Conservation (phyloP, 2,888 invertebrate genomes). For the Cerceris ruficornis region DNA sequence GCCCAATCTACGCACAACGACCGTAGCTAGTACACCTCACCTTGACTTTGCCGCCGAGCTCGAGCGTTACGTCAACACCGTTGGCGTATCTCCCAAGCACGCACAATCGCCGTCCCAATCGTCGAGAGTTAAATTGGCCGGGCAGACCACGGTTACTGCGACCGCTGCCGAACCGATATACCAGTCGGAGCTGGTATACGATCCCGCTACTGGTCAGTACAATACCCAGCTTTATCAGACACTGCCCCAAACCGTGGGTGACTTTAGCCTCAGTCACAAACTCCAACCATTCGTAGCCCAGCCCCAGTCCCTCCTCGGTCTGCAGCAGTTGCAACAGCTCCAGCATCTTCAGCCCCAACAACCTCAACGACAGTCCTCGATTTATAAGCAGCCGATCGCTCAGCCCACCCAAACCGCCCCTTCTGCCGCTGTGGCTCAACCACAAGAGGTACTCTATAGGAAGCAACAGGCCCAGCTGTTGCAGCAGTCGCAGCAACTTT, state of each 20-base stretch:
- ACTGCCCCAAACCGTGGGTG: constrained; percentile 88
- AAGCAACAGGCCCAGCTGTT: constrained; percentile 85
- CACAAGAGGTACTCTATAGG: constrained; percentile 82
- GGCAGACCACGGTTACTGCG: constrained; percentile 44
- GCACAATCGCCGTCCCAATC: constrained; percentile 55
- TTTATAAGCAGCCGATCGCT: constrained; percentile 69
- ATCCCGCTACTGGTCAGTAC: constrained; percentile 90
- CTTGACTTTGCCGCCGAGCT: constrained; percentile 89
- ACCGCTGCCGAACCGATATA: constrained; percentile 86
- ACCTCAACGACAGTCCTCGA: constrained; percentile 69
- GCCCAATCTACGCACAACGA: constrained; percentile 74
- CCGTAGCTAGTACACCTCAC: constrained; percentile 75
- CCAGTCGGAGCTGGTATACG: constrained; percentile 90
- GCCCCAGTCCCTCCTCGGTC: constrained; percentile 84
- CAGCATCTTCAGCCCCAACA: constrained; percentile 70
- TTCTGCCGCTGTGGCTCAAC: constrained; percentile 62
- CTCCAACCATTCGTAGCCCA: constrained; percentile 89
- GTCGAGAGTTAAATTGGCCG: constrained; percentile 49
- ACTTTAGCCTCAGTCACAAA: constrained; percentile 88
- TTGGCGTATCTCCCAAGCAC: constrained; percentile 79
- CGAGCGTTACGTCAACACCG: constrained; percentile 84
- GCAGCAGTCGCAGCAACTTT: constrained; percentile 86
- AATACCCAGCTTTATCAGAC: constrained; percentile 90
- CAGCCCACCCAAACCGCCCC: constrained; percentile 79
- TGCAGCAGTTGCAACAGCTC: constrained; percentile 84